These are phyloP conservation scores for Illadopsis cleaveri DNA, from an alignment of 2,113 vertebrate genomes.

Conservation along the genomic window DNA sequence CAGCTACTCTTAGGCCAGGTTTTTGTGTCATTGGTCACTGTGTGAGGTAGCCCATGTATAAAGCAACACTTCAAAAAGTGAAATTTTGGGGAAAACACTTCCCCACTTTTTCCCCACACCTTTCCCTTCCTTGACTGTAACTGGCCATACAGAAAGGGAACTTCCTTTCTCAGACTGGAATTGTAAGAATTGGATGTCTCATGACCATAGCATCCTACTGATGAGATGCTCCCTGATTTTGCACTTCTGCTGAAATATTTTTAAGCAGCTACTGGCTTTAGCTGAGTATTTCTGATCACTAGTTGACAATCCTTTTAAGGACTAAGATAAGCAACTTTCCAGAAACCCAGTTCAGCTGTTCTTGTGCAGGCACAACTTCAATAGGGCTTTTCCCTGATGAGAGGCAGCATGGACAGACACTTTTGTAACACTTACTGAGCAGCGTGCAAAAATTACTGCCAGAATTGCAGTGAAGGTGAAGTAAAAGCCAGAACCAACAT, in stretches of 20 bases:
- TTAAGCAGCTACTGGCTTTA: not conserved
- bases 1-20: not conserved
- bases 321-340: not conserved
- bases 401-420: not conserved
- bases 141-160: not conserved
- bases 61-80: not conserved
- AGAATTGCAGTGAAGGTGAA: not conserved
- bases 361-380: not conserved
- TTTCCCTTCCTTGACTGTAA: not conserved
- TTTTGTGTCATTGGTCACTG: not conserved
- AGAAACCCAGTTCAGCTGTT: not conserved
- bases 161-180: not conserved
- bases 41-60: not conserved
- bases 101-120: not conserved
- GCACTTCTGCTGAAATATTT: not conserved
- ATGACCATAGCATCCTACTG: rapidly evolving
- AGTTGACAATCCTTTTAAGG: not conserved
- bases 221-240: not conserved
- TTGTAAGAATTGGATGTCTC: not conserved
- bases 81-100: not conserved
- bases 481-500: not conserved
- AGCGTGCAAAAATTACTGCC: not conserved
- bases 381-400: not conserved
- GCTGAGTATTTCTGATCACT: not conserved
- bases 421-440: not conserved